Evolutionary conservation across 2,797 vertebrate species (phyloP).

Genomic region (Rhynchotus rufescens): DNA sequence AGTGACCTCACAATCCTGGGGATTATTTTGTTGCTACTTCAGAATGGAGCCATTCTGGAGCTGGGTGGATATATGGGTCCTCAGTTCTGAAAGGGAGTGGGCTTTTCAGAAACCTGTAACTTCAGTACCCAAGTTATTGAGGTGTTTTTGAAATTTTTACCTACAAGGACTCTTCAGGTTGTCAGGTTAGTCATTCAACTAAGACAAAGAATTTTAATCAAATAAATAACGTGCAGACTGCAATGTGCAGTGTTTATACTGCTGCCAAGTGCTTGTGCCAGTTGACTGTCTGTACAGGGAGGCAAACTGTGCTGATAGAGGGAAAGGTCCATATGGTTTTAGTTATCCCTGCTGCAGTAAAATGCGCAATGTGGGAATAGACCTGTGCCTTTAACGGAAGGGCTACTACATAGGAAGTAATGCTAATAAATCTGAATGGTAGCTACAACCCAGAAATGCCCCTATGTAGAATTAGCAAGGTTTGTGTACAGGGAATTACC

Average conservation of each 20-base stretch:
- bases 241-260: neutral
- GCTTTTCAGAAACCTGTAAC: neutral
- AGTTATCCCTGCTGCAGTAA: neutral
- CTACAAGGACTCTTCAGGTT: rapidly evolving
- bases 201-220: neutral
- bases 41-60: neutral
- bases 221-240: neutral
- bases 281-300: neutral
- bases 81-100: neutral
- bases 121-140: neutral
- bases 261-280: neutral
- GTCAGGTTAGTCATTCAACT: neutral
- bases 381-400: neutral
- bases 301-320: neutral
- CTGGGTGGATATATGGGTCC: neutral
- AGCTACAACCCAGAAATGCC: neutral
- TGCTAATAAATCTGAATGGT: neutral
- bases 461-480: neutral
- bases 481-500: neutral
- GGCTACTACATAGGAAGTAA: neutral
- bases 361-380: neutral
- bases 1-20: neutral
- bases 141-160: neutral
- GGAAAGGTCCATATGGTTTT: neutral
- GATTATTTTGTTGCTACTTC: neutral